Percentiles rank a stretch among this genome's conserved stretches.
These are phyloP conservation scores for Megalops atlanticus DNA, from an alignment of 2,113 vertebrate genomes.

Conservation along the genomic window DNA sequence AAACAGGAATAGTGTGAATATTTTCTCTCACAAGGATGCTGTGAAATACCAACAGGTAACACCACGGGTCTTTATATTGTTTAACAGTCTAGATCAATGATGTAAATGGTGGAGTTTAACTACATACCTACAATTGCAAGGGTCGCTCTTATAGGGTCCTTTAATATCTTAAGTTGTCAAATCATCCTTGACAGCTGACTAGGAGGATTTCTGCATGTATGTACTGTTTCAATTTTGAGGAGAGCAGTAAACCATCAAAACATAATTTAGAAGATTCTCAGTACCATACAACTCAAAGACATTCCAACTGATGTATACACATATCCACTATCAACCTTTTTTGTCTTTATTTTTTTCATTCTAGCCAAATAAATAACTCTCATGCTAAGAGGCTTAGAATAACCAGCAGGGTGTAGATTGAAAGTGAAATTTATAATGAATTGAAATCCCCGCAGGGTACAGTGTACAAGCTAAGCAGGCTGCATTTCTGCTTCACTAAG, in stretches of 20 bases:
- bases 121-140: no score
- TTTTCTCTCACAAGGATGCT: neutral
- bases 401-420: neutral
- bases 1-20: neutral
- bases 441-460: neutral
- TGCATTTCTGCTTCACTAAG: neutral
- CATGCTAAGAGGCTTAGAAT: neutral
- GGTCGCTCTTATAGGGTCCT: no score
- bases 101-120: no score
- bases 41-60: neutral
- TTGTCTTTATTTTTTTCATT: conserved; percentile 12
- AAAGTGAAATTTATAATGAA: neutral
- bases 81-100: neutral
- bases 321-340: neutral
- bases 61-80: neutral
- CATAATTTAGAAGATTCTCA: neutral
- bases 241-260: neutral
- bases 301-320: no score
- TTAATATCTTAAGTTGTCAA: no score
- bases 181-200: no score
- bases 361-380: neutral
- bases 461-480: neutral
- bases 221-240: neutral
- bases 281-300: neutral
- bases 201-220: no score